Conservation (phyloP, 1,140 invertebrate genomes). For the Epicauta chinensis region DNA sequence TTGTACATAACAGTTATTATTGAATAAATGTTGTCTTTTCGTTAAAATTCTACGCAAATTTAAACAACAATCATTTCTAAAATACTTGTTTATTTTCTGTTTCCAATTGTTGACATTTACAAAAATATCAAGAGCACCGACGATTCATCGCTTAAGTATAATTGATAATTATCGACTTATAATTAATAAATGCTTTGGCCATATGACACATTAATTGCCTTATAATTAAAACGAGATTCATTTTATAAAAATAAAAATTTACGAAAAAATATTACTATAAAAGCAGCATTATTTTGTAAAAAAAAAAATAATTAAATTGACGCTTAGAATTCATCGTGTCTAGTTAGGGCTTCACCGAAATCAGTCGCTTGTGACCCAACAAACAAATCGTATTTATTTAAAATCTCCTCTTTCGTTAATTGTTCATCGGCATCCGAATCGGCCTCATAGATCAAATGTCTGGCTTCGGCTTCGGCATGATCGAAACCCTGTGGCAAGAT, state of each 20-base stretch:
- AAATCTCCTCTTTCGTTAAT: slow-evolving; percentile 85
- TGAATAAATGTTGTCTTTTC: slow-evolving; percentile 35
- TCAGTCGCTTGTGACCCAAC: slow-evolving; percentile 98
- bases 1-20: slow-evolving; percentile 30
- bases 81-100: no score
- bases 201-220: slow-evolving; percentile 7
- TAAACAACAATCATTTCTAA: background rate
- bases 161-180: slow-evolving; percentile 3
- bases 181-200: slow-evolving; percentile 18
- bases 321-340: slow-evolving; percentile 91
- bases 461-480: slow-evolving; percentile 91
- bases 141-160: slow-evolving; percentile 16
- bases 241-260: no score
- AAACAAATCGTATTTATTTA: slow-evolving; percentile 95
- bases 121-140: slow-evolving; percentile 9
- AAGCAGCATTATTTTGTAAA: no score
- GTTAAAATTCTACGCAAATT: slow-evolving; percentile 14
- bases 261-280: no score
- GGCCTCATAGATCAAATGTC: slow-evolving; percentile 92
- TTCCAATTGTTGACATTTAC: no score
- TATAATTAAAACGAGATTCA: no score
- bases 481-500: slow-evolving; percentile 95
- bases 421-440: slow-evolving; percentile 87
- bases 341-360: slow-evolving; percentile 90
- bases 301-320: no score